phyloP scores from a whole-genome alignment of 2,113 vertebrate genomes.

The Vidua macroura region DNA sequence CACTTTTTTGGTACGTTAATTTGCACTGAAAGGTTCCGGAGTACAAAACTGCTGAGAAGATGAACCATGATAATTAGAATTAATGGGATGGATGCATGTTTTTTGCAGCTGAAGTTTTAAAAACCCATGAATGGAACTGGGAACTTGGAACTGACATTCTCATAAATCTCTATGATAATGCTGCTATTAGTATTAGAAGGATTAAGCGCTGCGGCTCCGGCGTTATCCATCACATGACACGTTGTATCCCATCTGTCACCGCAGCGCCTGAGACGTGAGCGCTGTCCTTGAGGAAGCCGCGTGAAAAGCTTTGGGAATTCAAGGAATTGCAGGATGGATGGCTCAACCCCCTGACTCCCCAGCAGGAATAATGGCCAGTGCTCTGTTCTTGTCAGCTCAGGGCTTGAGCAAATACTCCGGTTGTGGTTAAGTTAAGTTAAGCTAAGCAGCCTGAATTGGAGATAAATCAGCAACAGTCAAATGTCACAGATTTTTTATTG shows the following conservation, averaged over 20 bases:
- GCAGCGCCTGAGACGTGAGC: conserved; percentile 69
- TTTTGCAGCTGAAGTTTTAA: conserved; percentile 85
- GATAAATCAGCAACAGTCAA: conserved; percentile 36
- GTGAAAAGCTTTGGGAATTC: conserved; percentile 77
- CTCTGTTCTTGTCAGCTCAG: conserved; percentile 79
- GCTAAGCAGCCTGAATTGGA: conserved; percentile 39
- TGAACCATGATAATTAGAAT: conserved; percentile 91
- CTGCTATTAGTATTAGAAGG: conserved; percentile 85
- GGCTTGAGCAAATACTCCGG: conserved; percentile 54
- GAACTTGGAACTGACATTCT: conserved; percentile 87
- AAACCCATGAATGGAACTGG: conserved; percentile 81
- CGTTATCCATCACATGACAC: conserved; percentile 85
- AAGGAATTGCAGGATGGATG: conserved; percentile 76
- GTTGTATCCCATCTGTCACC: conserved; percentile 80
- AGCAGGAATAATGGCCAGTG: conserved; percentile 68
- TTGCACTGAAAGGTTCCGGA: conserved; percentile 90
- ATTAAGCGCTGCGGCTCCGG: conserved; percentile 81
- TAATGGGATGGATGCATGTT: conserved; percentile 87
- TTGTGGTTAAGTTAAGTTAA: conserved; percentile 60
- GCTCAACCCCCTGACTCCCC: conserved; percentile 71
- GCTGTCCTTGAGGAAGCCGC: conserved; percentile 77
- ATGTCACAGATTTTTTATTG: conserved; percentile 38
- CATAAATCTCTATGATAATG: conserved; percentile 93
- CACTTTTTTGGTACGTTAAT: conserved; percentile 93
- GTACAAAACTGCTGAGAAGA: conserved; percentile 85